Evolutionary conservation across 92 coral and sea anemone species (phyloP).

Genomic region (Siderastrea siderea): DNA sequence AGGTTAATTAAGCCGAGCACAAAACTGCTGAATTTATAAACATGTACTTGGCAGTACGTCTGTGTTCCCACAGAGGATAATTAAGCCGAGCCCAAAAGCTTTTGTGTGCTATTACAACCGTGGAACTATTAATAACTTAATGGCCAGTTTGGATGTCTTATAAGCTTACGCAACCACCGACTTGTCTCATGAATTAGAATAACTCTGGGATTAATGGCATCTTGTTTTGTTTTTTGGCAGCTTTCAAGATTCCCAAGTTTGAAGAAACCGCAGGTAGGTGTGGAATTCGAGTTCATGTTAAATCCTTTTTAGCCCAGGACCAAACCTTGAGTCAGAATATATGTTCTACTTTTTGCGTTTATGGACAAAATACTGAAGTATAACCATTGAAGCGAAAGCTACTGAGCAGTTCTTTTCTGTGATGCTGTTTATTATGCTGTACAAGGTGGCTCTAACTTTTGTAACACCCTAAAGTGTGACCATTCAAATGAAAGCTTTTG

Average conservation of each 20-base stretch:
- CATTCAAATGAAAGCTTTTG: background rate
- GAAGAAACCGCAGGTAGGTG: slow-evolving; percentile 17
- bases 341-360: background rate
- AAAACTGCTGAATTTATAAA: background rate
- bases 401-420: background rate
- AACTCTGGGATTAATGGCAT: slow-evolving; percentile 29
- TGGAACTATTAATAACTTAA: slow-evolving; percentile 9
- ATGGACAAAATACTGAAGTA: background rate
- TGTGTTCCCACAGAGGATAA: slow-evolving; percentile 18
- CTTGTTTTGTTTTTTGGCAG: slow-evolving; percentile 23
- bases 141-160: background rate
- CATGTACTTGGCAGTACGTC: slow-evolving; percentile 2
- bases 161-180: background rate
- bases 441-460: background rate
- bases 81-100: background rate
- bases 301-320: background rate
- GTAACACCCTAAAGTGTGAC: no score
- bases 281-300: background rate
- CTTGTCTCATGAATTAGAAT: background rate
- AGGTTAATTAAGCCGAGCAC: no score
- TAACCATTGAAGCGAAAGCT: background rate
- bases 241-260: slow-evolving; percentile 65
- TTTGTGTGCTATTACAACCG: slow-evolving; percentile 1
- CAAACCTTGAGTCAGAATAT: background rate
- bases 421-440: background rate